Percentiles rank a stretch among this genome's conserved stretches.
Conservation (phyloP, 2,888 invertebrate species). For the Opisthograptis luteolata region DNA sequence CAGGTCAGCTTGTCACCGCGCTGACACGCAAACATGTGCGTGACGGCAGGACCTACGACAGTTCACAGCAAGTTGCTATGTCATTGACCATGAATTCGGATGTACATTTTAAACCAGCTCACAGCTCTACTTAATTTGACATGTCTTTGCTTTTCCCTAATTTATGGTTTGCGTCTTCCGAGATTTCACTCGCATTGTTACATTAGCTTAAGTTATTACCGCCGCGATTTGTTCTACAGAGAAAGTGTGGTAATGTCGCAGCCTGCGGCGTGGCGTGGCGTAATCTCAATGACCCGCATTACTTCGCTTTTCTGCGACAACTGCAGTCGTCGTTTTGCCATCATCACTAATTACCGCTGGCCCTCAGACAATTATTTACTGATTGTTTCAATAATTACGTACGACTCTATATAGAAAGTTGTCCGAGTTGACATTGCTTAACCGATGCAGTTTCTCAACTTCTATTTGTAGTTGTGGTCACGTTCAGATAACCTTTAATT, state of each 20-base stretch:
- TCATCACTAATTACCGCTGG: slow-evolving; percentile 13
- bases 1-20: slow-evolving; percentile 18
- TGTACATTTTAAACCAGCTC: neutral
- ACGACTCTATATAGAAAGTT: slow-evolving; percentile 35
- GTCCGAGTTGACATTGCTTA: slow-evolving; percentile 37
- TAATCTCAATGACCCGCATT: slow-evolving; percentile 49
- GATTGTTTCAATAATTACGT: slow-evolving; percentile 23
- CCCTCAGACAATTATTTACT: slow-evolving; percentile 19
- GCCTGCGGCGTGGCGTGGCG: slow-evolving; percentile 38
- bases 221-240: slow-evolving; percentile 47
- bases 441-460: slow-evolving; percentile 31
- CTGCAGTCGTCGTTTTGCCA: slow-evolving; percentile 27
- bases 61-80: slow-evolving; percentile 36
- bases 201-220: slow-evolving; percentile 22
- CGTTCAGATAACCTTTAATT: slow-evolving; percentile 37
- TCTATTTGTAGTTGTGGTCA: slow-evolving; percentile 30
- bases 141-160: slow-evolving; percentile 3
- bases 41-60: slow-evolving; percentile 44
- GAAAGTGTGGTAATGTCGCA: slow-evolving; percentile 57
- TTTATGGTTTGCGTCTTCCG: slow-evolving; percentile 21
- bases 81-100: slow-evolving; percentile 52
- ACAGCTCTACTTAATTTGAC: no score
- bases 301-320: slow-evolving; percentile 28
- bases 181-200: slow-evolving; percentile 23
- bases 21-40: slow-evolving; percentile 32